A percentile compares a stretch with the other conserved stretches of the same genome.
Evolutionary conservation across 2,888 invertebrate species (phyloP).

Genomic region (Thecophora atra): DNA sequence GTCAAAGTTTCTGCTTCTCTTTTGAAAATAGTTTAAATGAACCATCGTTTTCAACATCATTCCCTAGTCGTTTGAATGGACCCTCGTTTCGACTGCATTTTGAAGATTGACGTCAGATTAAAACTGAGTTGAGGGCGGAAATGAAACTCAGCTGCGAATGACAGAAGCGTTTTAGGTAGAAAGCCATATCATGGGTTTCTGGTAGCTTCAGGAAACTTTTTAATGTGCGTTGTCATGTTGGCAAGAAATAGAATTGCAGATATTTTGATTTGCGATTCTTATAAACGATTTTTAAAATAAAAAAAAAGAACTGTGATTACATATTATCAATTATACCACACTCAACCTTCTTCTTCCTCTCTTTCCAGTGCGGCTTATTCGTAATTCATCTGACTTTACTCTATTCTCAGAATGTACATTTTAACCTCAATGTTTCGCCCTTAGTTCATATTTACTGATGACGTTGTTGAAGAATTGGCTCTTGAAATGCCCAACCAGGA

Average conservation of each 20-base stretch:
- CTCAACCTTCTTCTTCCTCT: too few relatives aligned
- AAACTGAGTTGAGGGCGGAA: background rate
- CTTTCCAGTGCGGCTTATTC: background rate
- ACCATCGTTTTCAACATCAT: too few relatives aligned
- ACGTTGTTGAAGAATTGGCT: constrained; percentile 50
- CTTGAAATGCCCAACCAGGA: constrained; percentile 44
- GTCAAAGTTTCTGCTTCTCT: background rate
- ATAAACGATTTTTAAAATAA: too few relatives aligned
- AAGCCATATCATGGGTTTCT: background rate
- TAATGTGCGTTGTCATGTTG: too few relatives aligned
- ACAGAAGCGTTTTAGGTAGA: background rate
- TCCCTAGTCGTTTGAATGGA: constrained; percentile 29
- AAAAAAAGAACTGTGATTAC: too few relatives aligned
- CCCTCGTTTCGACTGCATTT: background rate
- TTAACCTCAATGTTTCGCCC: constrained; percentile 19
- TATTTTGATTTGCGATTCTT: too few relatives aligned
- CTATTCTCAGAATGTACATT: constrained; percentile 5
- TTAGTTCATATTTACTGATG: constrained; percentile 41
- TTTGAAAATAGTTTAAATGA: constrained; percentile 23
- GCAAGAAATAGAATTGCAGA: too few relatives aligned
- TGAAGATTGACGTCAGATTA: constrained; percentile 24
- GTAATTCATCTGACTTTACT: constrained; percentile 21
- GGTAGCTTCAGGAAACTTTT: too few relatives aligned
- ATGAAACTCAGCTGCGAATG: background rate
- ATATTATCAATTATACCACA: too few relatives aligned